phyloP scores from a whole-genome alignment of 2,888 invertebrate species.

The Seladonia tumulorum region DNA sequence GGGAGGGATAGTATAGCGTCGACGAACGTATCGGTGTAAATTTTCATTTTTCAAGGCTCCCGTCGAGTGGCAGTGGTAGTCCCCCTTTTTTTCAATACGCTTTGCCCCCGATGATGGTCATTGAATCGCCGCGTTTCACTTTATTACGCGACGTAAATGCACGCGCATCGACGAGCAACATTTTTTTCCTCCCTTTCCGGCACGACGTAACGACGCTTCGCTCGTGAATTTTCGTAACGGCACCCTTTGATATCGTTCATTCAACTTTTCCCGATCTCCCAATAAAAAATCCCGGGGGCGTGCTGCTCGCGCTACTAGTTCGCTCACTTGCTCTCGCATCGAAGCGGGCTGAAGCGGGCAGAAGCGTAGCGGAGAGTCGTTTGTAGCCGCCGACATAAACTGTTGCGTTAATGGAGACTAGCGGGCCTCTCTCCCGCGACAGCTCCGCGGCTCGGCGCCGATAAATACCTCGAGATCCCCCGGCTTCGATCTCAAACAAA shows the following conservation, averaged over 20 bases:
- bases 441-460: constrained; percentile 19
- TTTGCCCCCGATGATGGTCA: constrained; percentile 39
- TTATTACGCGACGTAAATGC: constrained; percentile 58
- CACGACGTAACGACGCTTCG: constrained; percentile 40
- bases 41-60: constrained; percentile 36
- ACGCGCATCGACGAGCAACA: constrained; percentile 60
- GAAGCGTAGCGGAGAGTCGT: constrained; percentile 32
- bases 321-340: not conserved
- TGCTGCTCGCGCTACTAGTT: not conserved
- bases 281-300: constrained; percentile 38
- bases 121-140: constrained; percentile 56
- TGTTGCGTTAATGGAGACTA: constrained; percentile 64
- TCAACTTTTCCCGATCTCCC: constrained; percentile 63
- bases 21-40: constrained; percentile 25
- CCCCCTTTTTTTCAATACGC: constrained; percentile 49
- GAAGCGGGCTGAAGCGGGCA: not conserved
- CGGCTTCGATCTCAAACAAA: constrained; percentile 26
- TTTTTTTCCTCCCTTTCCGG: constrained; percentile 39
- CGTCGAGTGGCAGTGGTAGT: not conserved
- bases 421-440: constrained; percentile 27
- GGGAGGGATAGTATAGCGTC: not conserved
- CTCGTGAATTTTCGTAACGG: constrained; percentile 63
- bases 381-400: constrained; percentile 59
- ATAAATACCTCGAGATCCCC: constrained; percentile 44
- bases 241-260: constrained; percentile 61